Evolutionary conservation across 2,888 invertebrate species (phyloP), one percentile per base, ranked within the genome.

Genomic region (Adelphocoris suturalis): DNA sequence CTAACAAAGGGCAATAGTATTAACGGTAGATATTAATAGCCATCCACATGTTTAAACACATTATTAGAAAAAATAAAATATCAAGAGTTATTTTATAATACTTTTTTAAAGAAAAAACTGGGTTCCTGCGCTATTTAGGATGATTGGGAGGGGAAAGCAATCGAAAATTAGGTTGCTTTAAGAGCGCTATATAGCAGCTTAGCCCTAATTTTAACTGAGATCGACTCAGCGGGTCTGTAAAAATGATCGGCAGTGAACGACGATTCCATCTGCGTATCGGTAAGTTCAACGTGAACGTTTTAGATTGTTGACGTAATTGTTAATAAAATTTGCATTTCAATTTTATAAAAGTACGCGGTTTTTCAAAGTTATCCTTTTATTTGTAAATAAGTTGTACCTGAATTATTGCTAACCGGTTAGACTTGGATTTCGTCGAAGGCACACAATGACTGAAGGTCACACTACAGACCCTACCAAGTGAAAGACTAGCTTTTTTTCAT

Each of bases 11-110:
- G 16, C 28, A 37, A 4, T 37, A 37, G 2, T 37, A 28, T 57
- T 82, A 14, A 27, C 37, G 57, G 57, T 85, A 37, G 16, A n/a
- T 57, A 28, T 46, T 46, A 23, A 0, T 68, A 68, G 23, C 68
- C 5, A 23, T 68, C 23, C 23, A 68, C 0, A 61, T 23, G 12
- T 23, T 68, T 11, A 68, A 68, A 68, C 16, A 52, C 3, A 37
- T 16, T 68, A 68, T 68, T 27, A 19, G 27, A 68, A 68, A 68
- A 68, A 68, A 68, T 61, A 61, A 68, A 68, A 19, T 23, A 68
- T 68, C 68, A 68, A 68, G 23, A 68, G 23, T 68, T 68, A 82
- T 9, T 23, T 80, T 13, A 48, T 82, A 82, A 82, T 82, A 82
- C 82, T 82, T 19, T 48, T 61, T 61, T 23, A 23, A 23, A 12